Evolutionary conservation across 2,113 vertebrate genomes (phyloP), one percentile per base, ranked within the genome.

Genomic region (Rhinolophus sinicus): DNA sequence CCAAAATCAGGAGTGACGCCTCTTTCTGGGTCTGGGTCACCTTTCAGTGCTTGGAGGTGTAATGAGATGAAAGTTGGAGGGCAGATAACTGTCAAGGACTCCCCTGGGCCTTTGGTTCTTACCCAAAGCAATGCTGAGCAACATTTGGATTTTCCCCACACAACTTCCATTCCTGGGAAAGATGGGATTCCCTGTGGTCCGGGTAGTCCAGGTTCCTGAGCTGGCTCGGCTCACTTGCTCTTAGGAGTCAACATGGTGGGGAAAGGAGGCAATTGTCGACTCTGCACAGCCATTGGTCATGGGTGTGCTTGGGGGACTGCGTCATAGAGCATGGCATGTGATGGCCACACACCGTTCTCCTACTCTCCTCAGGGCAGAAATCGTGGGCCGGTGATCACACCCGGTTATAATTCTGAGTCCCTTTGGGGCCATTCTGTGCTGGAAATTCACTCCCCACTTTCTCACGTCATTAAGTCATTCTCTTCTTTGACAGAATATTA

Each of bases 221-320:
- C 50, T 50, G 67, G 9, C 24, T 40, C 14, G 33, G 26, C 44
- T 88, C 11, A 22, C 30, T 47, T 56, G 26, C 54, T 70, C 9
- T n/a, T 52, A 40, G 24, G 30, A 40, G 47, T 58, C 28, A 8
- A 47, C 8, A n/a, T 13, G 19, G 16, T 13, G 30, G 30, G 56
- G 35, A 69, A 80, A 78, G 24, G 26, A 21, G 35, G 2, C 4
- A 30, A 52, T 12, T 64, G n/a, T 40, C 60, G 62, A 16, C 75
- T 2, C 8, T 40, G 50, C 69, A 69, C 58, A 96, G 14, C 8
- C 83, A 26, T 5, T 1, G 26, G 77, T 28, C 54, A 28, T 8
- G 0, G 3, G 26, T 2, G 0, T 33, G 7, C 30, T 33, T 54
- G 28, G n/a, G 26, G 26, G 21, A 75, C 12, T 18, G 0, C 52